Conservation (phyloP, 1,140 invertebrate genomes). For the Monomorium pharaonis region DNA sequence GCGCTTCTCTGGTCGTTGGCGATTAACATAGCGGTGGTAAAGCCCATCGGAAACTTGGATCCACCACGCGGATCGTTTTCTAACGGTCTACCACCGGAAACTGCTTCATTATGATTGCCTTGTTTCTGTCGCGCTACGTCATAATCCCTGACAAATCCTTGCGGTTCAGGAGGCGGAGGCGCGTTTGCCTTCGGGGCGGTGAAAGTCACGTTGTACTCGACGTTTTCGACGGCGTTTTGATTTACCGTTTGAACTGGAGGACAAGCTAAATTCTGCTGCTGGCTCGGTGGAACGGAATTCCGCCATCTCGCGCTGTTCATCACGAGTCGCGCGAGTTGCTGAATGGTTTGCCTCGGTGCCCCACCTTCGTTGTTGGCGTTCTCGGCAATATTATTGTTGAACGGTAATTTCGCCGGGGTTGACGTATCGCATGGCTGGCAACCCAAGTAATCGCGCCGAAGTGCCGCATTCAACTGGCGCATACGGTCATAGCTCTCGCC, state of each 20-base stretch:
- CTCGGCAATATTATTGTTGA: conserved; percentile 6
- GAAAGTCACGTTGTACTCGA: conserved; percentile 4
- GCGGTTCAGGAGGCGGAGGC: neutral
- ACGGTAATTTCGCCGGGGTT: conserved; percentile 77
- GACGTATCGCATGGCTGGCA: conserved; percentile 78
- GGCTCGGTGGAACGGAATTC: conserved; percentile 62
- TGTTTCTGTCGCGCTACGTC: neutral
- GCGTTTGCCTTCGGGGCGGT: neutral
- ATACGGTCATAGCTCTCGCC: conserved; percentile 79
- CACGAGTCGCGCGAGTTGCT: conserved; percentile 80
- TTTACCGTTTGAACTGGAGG: neutral
- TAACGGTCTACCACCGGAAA: neutral
- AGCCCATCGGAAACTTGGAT: conserved; percentile 72
- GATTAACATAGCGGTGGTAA: conserved; percentile 64
- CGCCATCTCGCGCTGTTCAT: conserved; percentile 83
- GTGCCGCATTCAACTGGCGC: conserved; percentile 65
- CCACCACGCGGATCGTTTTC: conserved; percentile 22
- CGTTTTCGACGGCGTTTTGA: neutral
- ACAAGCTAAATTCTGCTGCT: conserved; percentile 21
- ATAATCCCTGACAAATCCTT: neutral
- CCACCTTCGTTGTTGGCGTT: conserved; percentile 37
- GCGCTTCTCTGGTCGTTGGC: neutral
- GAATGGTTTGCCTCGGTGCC: conserved; percentile 78
- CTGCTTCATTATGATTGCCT: neutral
- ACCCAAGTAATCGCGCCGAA: conserved; percentile 26